Evolutionary conservation across 2,797 vertebrate genomes (phyloP).

Genomic region (Pantherophis vulpinus): DNA sequence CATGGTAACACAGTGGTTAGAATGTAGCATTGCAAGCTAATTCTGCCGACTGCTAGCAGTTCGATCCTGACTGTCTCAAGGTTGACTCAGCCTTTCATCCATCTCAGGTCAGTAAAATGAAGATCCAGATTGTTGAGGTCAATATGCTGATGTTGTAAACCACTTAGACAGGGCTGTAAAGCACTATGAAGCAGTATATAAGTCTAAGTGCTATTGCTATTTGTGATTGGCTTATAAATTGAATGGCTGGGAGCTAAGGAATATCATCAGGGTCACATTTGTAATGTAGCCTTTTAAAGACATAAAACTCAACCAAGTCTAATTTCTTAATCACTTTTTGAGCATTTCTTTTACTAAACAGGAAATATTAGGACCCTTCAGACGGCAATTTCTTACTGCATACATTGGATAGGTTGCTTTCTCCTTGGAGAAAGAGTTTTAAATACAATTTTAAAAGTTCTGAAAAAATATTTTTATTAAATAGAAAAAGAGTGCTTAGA

Average conservation of each 20-base stretch:
- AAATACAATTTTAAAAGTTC: neutral
- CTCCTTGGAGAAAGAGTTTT: neutral
- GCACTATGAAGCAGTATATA: too few species aligned
- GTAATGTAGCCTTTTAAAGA: neutral
- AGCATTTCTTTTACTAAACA: neutral
- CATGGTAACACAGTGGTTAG: too few species aligned
- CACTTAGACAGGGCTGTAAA: too few species aligned
- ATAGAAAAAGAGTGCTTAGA: neutral
- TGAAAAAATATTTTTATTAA: neutral
- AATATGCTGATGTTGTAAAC: too few species aligned
- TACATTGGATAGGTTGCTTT: neutral
- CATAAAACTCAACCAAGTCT: neutral
- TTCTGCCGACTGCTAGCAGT: too few species aligned
- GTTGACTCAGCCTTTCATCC: too few species aligned
- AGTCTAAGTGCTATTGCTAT: too few species aligned
- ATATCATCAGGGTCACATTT: neutral
- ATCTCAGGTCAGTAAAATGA: too few species aligned
- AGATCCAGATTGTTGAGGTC: too few species aligned
- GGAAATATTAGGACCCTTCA: neutral
- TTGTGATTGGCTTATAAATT: neutral
- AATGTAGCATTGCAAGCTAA: too few species aligned
- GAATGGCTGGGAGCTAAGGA: neutral
- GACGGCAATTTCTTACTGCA: neutral
- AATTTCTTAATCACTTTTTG: neutral
- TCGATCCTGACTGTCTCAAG: too few species aligned